Evolutionary conservation across 2,888 invertebrate species (phyloP).

Genomic region (Mimumesa dahlbomi): DNA sequence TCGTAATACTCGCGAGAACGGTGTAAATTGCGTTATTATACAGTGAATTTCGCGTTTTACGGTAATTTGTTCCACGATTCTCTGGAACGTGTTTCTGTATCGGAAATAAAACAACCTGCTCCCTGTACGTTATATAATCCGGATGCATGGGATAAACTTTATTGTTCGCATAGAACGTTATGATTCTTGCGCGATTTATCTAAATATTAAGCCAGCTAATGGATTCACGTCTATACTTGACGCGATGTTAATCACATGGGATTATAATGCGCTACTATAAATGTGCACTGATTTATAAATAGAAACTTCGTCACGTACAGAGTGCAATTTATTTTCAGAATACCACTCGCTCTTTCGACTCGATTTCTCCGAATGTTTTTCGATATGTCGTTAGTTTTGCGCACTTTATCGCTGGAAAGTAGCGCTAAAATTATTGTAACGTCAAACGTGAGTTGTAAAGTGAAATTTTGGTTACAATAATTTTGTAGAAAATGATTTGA

Average conservation of each 20-base stretch:
- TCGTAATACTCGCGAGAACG: not conserved
- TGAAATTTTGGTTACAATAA: slow-evolving; percentile 1
- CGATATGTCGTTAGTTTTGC: no score
- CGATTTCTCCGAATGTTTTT: slow-evolving; percentile 1
- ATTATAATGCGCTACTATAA: slow-evolving; percentile 13
- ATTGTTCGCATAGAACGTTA: slow-evolving; percentile 3
- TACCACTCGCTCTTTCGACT: slow-evolving; percentile 22
- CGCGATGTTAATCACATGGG: slow-evolving; percentile 10
- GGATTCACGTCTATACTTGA: slow-evolving; percentile 14
- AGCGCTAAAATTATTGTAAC: not conserved
- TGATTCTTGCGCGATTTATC: slow-evolving; percentile 1
- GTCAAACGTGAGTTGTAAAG: not conserved
- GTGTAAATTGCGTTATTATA: not conserved
- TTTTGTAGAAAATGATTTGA: no score
- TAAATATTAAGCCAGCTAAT: slow-evolving; percentile 14
- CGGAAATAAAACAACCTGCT: slow-evolving; percentile 23
- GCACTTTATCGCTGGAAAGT: no score
- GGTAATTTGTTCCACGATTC: slow-evolving; percentile 1
- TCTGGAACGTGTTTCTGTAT: not conserved
- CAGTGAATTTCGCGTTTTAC: not conserved
- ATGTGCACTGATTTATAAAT: slow-evolving; percentile 29
- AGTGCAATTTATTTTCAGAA: not conserved
- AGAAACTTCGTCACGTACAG: slow-evolving; percentile 1
- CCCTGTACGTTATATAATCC: not conserved
- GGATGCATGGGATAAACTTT: not conserved